phyloP scores from a whole-genome alignment of 2,113 vertebrate genomes.

The Gallinago paraguaiae region DNA sequence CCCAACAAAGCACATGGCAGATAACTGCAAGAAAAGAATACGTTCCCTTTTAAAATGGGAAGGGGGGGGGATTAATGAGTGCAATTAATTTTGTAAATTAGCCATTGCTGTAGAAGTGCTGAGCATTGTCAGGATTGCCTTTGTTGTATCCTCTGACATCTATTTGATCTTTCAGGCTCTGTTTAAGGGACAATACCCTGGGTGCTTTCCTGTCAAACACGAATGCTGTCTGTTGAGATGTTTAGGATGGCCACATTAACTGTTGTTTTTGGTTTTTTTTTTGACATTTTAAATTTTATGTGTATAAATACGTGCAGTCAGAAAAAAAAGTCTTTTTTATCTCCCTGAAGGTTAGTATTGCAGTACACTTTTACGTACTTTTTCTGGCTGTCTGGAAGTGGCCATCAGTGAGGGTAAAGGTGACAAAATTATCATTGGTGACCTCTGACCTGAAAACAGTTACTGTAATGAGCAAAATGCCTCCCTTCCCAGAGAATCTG shows the following conservation, averaged over 20 bases:
- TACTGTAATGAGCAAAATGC: background rate
- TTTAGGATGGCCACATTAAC: background rate
- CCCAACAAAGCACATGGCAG: background rate
- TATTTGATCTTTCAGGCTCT: background rate
- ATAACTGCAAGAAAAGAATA: background rate
- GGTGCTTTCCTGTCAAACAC: background rate
- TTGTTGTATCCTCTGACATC: background rate
- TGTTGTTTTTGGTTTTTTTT: background rate
- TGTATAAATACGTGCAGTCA: background rate
- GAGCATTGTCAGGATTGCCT: background rate
- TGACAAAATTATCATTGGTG: conserved; percentile 2
- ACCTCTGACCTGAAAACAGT: background rate
- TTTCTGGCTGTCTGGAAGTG: background rate
- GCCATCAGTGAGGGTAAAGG: background rate
- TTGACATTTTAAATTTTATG: background rate
- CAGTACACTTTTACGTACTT: background rate
- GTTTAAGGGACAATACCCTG: background rate
- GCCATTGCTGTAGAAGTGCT: background rate
- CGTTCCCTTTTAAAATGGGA: background rate
- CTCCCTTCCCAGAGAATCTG: background rate
- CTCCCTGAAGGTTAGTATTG: background rate
- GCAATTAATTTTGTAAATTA: conserved; percentile 1
- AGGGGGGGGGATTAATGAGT: background rate
- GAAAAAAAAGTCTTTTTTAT: background rate
- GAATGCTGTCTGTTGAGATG: background rate